Evolutionary conservation across 2,113 vertebrate species (phyloP).

Genomic region (Lophochroa leadbeateri): DNA sequence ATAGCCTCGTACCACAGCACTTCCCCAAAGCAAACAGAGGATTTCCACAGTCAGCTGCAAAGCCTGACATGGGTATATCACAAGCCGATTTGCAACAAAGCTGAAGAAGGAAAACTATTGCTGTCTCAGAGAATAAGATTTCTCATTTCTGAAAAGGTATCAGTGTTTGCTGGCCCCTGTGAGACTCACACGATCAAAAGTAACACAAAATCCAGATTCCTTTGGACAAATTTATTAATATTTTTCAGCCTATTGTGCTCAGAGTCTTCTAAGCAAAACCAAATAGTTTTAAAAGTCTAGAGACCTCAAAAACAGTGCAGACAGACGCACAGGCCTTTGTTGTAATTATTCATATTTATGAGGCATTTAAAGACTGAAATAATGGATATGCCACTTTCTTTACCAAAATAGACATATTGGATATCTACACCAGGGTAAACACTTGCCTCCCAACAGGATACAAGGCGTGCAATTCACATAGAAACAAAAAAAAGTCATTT

Average conservation of each 20-base stretch:
- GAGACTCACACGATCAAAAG: background rate
- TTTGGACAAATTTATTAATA: background rate
- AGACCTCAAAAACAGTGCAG: background rate
- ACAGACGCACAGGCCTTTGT: background rate
- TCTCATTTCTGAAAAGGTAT: background rate
- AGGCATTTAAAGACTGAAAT: background rate
- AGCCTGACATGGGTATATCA: background rate
- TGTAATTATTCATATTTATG: background rate
- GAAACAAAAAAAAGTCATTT: background rate
- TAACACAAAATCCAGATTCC: background rate
- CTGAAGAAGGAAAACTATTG: background rate
- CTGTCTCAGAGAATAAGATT: background rate
- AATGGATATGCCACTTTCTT: background rate
- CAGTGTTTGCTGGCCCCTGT: background rate
- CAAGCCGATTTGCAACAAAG: too few species aligned
- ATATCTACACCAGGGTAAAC: background rate
- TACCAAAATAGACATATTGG: background rate
- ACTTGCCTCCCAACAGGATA: background rate
- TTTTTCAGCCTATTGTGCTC: background rate
- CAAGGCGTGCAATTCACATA: background rate
- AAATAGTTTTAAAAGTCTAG: background rate
- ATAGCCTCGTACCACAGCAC: background rate
- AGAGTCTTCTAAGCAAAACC: background rate
- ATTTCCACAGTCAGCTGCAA: background rate
- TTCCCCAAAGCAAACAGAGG: background rate